phyloP scores from a whole-genome alignment of 2,797 vertebrate species.

The Pangasius macronema region DNA sequence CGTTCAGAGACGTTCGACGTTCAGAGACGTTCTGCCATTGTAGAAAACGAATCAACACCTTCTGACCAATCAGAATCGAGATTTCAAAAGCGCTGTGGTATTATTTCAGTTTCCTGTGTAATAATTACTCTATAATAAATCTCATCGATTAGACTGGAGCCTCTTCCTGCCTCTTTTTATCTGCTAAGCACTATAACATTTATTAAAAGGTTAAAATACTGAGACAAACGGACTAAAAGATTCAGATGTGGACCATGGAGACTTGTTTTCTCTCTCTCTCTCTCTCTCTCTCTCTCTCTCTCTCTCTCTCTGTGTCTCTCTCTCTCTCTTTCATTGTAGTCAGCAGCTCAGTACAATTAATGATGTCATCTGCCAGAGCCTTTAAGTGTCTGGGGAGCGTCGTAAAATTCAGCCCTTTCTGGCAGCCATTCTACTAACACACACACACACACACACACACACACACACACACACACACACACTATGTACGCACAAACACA shows the following conservation, averaged over 20 bases:
- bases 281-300: background rate
- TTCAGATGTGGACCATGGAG: background rate
- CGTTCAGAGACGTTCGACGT: background rate
- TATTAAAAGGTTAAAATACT: background rate
- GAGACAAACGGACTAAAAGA: background rate
- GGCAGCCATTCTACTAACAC: slow-evolving; percentile 29
- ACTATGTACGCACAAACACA: background rate
- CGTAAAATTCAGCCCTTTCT: slow-evolving; percentile 23
- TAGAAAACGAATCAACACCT: background rate
- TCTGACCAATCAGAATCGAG: background rate
- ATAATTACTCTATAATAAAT: background rate
- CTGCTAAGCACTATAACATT: background rate
- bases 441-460: slow-evolving; percentile 9
- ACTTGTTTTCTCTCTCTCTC: background rate
- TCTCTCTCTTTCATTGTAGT: background rate
- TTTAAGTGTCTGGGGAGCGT: slow-evolving; percentile 5
- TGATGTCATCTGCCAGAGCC: slow-evolving; percentile 27
- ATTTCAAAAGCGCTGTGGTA: background rate
- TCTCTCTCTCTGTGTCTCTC: background rate
- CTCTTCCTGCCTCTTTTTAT: background rate
- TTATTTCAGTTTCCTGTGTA: background rate
- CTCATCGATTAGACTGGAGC: background rate
- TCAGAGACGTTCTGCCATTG: background rate
- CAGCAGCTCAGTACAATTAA: slow-evolving; percentile 15
- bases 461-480: background rate